Evolutionary conservation across 2,888 invertebrate genomes (phyloP), one percentile per base, ranked within the genome.

Genomic region (Odontomyia ornata): DNA sequence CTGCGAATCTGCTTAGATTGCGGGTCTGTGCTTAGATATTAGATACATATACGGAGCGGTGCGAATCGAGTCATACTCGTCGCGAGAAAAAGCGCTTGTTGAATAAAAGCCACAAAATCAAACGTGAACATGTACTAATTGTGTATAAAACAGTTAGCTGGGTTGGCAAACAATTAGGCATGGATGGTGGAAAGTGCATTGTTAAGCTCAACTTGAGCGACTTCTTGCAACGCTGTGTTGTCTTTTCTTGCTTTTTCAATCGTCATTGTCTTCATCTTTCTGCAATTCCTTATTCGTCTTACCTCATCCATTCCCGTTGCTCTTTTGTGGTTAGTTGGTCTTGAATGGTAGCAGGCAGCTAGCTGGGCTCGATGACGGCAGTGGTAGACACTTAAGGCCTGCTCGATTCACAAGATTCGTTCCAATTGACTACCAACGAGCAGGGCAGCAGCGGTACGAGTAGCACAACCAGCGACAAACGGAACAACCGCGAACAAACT

Each of bases 131-230:
- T 18, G 13, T 52, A 52, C 15, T 43, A 43, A 7, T 9, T 43
- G 13, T 60, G 23, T n/a, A 67, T 21, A 30, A 69, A 69, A 69
- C 69, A 47, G 69, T 69, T 69, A 69, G 65, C n/a, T 65, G 30
- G 47, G 46, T 46, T 47, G 47, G 47, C 69, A 25, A 69, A 46
- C 69, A 11, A 47, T 69, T 69, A 47, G 47, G 47, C 69, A 69
- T 69, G 69, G 69, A 69, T 69, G 69, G 69, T 36, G 69, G 69
- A 69, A 69, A 69, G 69, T 69, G 69, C 69, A 69, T 69, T 47
- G 69, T 69, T 69, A 21, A 25, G 21, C 21, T 30, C 46, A 69
- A 27, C 43, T 69, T 47, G 27, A 25, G 46, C 27, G 69, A 69
- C 46, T 46, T 69, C 46, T 47, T 69, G 11, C 67, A 47, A 25